Evolutionary conservation across 2,113 vertebrate species (phyloP).

Genomic region (Laticauda colubrina): DNA sequence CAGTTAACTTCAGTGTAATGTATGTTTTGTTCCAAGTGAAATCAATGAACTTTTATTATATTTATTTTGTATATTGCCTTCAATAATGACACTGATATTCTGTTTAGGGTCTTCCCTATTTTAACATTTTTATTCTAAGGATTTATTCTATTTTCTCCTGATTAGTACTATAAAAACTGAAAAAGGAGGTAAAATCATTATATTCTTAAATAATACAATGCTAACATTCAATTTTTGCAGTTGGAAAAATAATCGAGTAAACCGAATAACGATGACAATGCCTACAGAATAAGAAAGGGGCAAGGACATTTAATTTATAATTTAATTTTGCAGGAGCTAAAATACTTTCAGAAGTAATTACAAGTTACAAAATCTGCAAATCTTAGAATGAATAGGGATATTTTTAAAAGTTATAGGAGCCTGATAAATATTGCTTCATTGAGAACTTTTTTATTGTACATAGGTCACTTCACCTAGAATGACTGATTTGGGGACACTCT

Average conservation of each 20-base stretch:
- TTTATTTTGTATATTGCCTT: neutral
- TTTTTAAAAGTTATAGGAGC: slow-evolving; percentile 51
- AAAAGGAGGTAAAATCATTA: neutral
- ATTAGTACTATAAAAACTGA: neutral
- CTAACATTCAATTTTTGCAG: neutral
- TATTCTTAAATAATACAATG: neutral
- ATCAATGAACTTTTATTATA: neutral
- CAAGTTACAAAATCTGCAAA: slow-evolving; percentile 35
- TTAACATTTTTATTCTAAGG: neutral
- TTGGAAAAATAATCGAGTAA: neutral
- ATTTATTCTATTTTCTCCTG: neutral
- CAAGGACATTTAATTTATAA: neutral
- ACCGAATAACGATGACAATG: neutral
- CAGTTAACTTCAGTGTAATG: neutral
- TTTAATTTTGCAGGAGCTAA: neutral
- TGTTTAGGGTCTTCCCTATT: neutral
- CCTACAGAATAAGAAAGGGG: neutral
- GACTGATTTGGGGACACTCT: slow-evolving; percentile 74
- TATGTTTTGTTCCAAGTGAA: neutral
- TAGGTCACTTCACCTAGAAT: slow-evolving; percentile 70
- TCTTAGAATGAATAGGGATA: slow-evolving; percentile 20
- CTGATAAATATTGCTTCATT: slow-evolving; percentile 72
- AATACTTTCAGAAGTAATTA: too few species aligned
- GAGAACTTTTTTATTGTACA: slow-evolving; percentile 69
- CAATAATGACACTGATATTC: neutral